Evolutionary conservation across 2,888 invertebrate genomes (phyloP), one percentile per base, ranked within the genome.

Genomic region (Tryphoninae sp.): DNA sequence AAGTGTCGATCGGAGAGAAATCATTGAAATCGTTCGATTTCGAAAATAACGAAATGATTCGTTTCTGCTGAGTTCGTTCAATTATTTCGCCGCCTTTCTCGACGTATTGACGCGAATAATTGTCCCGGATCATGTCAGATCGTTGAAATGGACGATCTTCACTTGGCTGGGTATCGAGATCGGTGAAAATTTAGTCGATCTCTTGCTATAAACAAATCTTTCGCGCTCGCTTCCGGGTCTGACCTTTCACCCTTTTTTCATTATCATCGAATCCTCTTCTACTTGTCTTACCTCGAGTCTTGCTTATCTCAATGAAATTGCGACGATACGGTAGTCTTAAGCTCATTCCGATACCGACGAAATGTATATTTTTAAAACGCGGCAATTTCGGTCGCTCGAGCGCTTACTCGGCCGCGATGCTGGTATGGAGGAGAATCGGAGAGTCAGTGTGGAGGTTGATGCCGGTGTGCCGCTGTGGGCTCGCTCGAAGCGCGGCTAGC

Each of bases 361-460:
- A 89, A 89, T 87, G 86, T 87, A 89, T 53, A 53, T 53, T 88
- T 89, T 89, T 89, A 86, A 87, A 89, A 87, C 85, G 86, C 86
- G 83, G 85, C 87, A 89, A 90, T 89, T 88, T 88, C 26, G 88
- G 89, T 88, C 87, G 86, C 82, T 84, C 85, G 87, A 87, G 88
- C 87, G 88, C 26, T 26, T 88, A 86, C 88, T 88, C 86, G 87
- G 83, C 86, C 16, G 86, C 87, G 53, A 33, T 87, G 88, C 87
- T 87, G 86, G 88, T 85, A 89, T 90, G 89, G 71, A 78, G 73
- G 64, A 68, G 51, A 26, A 3, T 71, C 59, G 62, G 40, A 77
- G 74, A 68, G 68, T 49, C 72, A 40, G n/a, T 53, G 78, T 67
- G 67, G 42, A 62, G 45, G 67, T 58, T 51, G 71, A 26, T 26